phyloP scores from a whole-genome alignment of 92 coral and sea anemone genomes.

The Bergia puertoricense region DNA sequence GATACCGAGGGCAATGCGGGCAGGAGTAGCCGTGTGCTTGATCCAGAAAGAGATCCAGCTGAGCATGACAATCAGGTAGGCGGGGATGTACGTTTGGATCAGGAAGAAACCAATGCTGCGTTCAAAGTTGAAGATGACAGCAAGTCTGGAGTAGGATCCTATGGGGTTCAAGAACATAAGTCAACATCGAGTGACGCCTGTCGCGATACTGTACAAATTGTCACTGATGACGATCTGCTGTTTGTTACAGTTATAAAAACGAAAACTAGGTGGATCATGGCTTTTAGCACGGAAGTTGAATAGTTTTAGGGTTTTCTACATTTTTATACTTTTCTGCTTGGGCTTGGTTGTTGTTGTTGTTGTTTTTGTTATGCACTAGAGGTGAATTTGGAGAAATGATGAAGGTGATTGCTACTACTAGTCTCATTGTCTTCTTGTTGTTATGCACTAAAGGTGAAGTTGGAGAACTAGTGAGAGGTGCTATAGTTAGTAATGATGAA shows the following conservation, averaged over 20 bases:
- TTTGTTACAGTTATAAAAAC: too few relatives aligned
- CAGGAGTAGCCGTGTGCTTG: constrained; percentile 87
- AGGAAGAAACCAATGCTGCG: constrained; percentile 94
- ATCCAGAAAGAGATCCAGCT: constrained; percentile 99
- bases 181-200: background rate
- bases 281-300: too few relatives aligned
- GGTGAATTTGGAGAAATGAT: too few relatives aligned
- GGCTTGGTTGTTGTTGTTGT: too few relatives aligned
- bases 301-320: too few relatives aligned
- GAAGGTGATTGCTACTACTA: background rate
- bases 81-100: constrained; percentile 95
- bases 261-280: too few relatives aligned
- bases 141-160: constrained; percentile 85
- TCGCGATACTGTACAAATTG: background rate
- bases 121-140: constrained; percentile 89
- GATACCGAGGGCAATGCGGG: constrained; percentile 94
- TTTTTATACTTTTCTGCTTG: too few relatives aligned
- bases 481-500: too few relatives aligned
- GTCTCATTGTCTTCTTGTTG: too few relatives aligned
- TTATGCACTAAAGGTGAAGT: too few relatives aligned
- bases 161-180: background rate
- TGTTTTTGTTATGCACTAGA: too few relatives aligned
- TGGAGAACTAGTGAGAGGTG: too few relatives aligned
- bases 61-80: constrained; percentile 94
- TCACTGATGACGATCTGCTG: background rate